phyloP scores from a whole-genome alignment of 2,797 vertebrate species.

The Alfaro cultratus region DNA sequence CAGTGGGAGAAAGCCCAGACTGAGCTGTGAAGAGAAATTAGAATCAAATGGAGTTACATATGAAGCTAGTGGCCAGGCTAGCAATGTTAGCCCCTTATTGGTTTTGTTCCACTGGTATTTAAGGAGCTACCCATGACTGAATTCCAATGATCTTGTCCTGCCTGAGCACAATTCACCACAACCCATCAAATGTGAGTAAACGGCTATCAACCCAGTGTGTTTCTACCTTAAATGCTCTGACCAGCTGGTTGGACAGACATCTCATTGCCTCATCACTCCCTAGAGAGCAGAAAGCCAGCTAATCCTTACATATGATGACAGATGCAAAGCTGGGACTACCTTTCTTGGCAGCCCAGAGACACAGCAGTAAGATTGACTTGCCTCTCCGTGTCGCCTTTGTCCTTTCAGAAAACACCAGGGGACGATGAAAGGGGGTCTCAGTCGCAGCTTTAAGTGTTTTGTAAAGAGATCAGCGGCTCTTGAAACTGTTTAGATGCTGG shows the following conservation, averaged over 20 bases:
- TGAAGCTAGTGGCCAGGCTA: too few relatives aligned
- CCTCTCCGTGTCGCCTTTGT: not conserved
- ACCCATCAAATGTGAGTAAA: conserved; percentile 2
- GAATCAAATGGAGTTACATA: too few relatives aligned
- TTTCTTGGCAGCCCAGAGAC: not conserved
- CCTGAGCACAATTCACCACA: not conserved
- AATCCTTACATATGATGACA: not conserved
- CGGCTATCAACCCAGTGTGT: not conserved
- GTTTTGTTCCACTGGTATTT: not conserved
- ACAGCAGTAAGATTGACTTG: not conserved
- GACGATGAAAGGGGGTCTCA: not conserved
- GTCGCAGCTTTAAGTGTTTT: not conserved
- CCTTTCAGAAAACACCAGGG: not conserved
- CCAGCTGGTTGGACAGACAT: not conserved
- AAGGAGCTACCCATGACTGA: not conserved
- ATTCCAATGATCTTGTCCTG: not conserved
- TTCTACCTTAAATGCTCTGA: not conserved
- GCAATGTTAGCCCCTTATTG: not conserved
- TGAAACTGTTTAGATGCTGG: not conserved
- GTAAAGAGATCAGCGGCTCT: not conserved
- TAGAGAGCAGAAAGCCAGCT: not conserved
- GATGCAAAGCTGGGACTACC: not conserved
- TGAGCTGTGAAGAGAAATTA: too few relatives aligned
- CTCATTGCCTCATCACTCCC: not conserved
- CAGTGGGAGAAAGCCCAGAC: too few relatives aligned